These are phyloP conservation scores for Podabrus alpinus DNA, from an alignment of 2,888 invertebrate species.

Conservation along the genomic window DNA sequence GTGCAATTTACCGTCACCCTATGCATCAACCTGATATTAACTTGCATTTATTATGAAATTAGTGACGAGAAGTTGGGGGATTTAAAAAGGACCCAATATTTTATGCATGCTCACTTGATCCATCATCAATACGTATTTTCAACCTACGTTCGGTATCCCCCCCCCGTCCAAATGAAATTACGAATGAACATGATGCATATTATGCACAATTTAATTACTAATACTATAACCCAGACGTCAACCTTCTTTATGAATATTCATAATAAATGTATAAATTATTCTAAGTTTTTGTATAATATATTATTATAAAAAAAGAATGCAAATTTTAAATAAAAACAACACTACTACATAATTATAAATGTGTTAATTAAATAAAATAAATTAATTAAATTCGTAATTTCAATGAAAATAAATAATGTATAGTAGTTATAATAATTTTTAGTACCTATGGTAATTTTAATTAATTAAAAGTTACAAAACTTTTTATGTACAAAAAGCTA, in stretches of 20 bases:
- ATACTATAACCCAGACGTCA: neutral
- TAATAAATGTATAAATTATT: neutral
- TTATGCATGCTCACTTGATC: too few species aligned
- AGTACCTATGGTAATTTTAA: neutral
- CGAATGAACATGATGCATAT: too few species aligned
- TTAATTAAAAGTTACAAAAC: neutral
- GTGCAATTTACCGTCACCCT: too few species aligned
- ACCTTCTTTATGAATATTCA: neutral
- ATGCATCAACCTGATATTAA: too few species aligned
- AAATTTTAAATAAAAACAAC: neutral
- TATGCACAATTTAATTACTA: neutral
- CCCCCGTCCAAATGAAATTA: too few species aligned
- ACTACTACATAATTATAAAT: neutral
- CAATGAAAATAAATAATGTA: neutral
- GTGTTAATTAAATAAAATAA: neutral
- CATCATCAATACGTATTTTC: too few species aligned
- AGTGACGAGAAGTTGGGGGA: too few species aligned
- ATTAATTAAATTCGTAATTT: too few species aligned
- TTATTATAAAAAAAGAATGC: too few species aligned
- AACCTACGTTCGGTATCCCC: too few species aligned
- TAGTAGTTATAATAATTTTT: neutral
- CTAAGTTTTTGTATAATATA: neutral
- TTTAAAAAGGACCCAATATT: too few species aligned
- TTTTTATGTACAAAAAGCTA: neutral
- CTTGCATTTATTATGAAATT: too few species aligned